These are phyloP conservation scores for Aporophyla nigra DNA, from an alignment of 2,888 invertebrate genomes.

Conservation along the genomic window DNA sequence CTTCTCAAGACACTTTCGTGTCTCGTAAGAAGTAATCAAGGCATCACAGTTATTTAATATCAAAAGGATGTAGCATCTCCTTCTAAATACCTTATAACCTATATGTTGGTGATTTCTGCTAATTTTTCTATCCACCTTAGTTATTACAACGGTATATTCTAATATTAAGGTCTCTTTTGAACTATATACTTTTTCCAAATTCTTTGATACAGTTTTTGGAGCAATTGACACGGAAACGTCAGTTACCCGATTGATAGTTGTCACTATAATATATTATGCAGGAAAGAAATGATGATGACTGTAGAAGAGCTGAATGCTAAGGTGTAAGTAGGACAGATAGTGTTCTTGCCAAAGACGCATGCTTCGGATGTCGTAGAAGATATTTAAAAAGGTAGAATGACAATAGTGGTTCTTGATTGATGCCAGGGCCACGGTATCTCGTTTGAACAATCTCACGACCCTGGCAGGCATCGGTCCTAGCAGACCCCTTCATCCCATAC, in stretches of 20 bases:
- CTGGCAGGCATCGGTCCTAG: too few species aligned
- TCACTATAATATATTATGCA: neutral
- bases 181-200: neutral
- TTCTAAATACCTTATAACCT: neutral
- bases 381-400: neutral
- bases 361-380: too few species aligned
- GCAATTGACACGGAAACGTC: too few species aligned
- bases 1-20: neutral
- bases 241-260: neutral
- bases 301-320: neutral
- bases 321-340: too few species aligned
- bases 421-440: too few species aligned
- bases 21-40: neutral
- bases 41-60: neutral
- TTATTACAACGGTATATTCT: neutral
- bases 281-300: neutral
- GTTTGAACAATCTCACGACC: too few species aligned
- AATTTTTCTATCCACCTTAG: neutral
- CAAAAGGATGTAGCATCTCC: neutral
- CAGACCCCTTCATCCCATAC: too few species aligned
- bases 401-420: neutral
- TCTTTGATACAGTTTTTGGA: neutral
- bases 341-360: too few species aligned
- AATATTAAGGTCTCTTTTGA: too few species aligned
- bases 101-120: neutral